Base-by-base conservation (phyloP, 2,797 vertebrate species). In the Poeciliopsis turneri region DNA sequence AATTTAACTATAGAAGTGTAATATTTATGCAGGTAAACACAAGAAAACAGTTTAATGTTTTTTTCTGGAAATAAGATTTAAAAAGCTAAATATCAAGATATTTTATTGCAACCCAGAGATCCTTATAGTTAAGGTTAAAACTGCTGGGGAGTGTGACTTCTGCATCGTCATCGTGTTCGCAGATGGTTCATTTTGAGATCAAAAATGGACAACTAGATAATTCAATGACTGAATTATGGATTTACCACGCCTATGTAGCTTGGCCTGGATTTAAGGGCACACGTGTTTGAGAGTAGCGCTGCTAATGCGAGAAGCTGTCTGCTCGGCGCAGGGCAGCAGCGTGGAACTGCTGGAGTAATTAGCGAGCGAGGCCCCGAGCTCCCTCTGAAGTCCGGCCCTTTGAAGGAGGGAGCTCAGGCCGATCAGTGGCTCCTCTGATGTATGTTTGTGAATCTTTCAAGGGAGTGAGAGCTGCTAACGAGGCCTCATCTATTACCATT, bases 401-500 rank as follows among this genome's bases (percentile, higher is more conserved):
- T 94, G 92, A 94, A 95, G 90, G 89, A 90, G 78, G 72, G 75
- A 74, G 85, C 93, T 92, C 88, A 78, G 86, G 81, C 92, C 86
- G 84, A 92, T 90, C 87, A 85, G 87, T 84, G 87, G 90, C 86
- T 84, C 83, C 85, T 91, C 92, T 91, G 91, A 92, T 92, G 90
- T 89, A 90, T 93, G 92, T 94, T 92, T 92, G 92, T 78, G 86
- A 89, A 87, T 93, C 90, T 92, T 94, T 94, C 88, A 92, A 90
- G 91, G 86, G 87, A 89, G 84, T 85, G 90, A 89, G 91, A 90
- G 89, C 84, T 68, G 89, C 92, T 95, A 95, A 95, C 89, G 89
- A 94, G 93, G 91, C 82, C 89, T 89, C 93, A 87, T 94, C 93
- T 76, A 95, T 95, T 94, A 94, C 91, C 92, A 93, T 94, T 88